phyloP scores from a whole-genome alignment of 2,113 vertebrate genomes.

The Fukomys damarensis region DNA sequence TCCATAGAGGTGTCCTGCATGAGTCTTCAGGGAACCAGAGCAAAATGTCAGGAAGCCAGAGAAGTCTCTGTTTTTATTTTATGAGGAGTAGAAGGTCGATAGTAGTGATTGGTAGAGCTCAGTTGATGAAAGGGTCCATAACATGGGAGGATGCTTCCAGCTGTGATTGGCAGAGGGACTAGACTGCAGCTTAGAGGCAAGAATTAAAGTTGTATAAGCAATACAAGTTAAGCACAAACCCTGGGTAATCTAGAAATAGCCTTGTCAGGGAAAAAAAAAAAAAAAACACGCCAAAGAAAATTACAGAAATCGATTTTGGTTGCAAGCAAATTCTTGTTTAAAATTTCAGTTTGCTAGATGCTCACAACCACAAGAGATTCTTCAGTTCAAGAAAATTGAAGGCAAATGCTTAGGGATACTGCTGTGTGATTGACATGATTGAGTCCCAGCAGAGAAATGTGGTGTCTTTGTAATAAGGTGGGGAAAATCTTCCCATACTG shows the following conservation, averaged over 20 bases:
- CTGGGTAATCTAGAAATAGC: conserved; percentile 74
- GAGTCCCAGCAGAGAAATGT: conserved; percentile 55
- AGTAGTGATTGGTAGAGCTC: conserved; percentile 80
- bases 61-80: conserved; percentile 79
- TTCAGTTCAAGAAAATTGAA: conserved; percentile 68
- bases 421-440: conserved; percentile 52
- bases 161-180: conserved; percentile 71
- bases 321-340: conserved; percentile 74
- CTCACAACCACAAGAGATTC: conserved; percentile 58
- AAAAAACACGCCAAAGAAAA: conserved; percentile 68
- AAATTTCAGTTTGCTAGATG: conserved; percentile 70
- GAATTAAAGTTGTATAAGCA: conserved; percentile 79
- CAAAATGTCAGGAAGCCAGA: conserved; percentile 78
- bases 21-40: conserved; percentile 72
- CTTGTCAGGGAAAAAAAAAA: no score
- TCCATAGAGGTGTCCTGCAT: conserved; percentile 71
- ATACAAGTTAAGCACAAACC: conserved; percentile 45
- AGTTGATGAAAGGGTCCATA: conserved; percentile 78
- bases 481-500: neutral
- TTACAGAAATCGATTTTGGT: conserved; percentile 75
- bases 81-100: conserved; percentile 75
- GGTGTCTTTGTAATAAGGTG: conserved; percentile 52
- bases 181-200: conserved; percentile 74
- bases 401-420: conserved; percentile 62
- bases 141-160: conserved; percentile 67